phyloP scores from a whole-genome alignment of 2,797 vertebrate species.

The Coregonus ussuriensis region DNA sequence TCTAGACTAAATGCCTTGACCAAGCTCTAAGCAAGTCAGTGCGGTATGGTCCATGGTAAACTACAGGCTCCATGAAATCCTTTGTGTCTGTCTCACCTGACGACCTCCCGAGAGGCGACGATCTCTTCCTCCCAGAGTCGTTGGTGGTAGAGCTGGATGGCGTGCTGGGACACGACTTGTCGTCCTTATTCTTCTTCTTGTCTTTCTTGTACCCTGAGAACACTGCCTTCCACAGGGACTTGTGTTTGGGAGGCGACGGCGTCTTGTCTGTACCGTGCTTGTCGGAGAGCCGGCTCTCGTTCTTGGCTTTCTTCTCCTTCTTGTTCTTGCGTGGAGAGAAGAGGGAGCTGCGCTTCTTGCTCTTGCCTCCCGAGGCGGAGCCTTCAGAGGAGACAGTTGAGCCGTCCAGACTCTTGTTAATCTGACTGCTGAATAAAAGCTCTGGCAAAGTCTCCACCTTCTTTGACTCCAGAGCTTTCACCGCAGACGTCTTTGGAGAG shows the following conservation, averaged over 20 bases:
- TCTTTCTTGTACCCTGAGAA: slow-evolving; percentile 98
- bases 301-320: slow-evolving; percentile 95
- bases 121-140: slow-evolving; percentile 84
- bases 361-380: slow-evolving; percentile 82
- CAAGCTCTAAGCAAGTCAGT: neutral
- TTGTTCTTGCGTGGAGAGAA: slow-evolving; percentile 96
- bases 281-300: slow-evolving; percentile 77
- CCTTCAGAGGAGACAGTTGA: slow-evolving; percentile 89
- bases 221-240: slow-evolving; percentile 94
- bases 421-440: slow-evolving; percentile 75
- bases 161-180: slow-evolving; percentile 89
- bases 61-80: neutral
- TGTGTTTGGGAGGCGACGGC: slow-evolving; percentile 84
- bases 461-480: slow-evolving; percentile 77
- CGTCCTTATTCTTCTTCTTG: slow-evolving; percentile 95
- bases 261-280: slow-evolving; percentile 78
- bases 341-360: slow-evolving; percentile 93
- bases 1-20: neutral
- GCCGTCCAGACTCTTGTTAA: slow-evolving; percentile 83
- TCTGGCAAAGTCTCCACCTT: slow-evolving; percentile 75
- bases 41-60: neutral
- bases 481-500: slow-evolving; percentile 70
- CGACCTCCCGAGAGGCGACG: slow-evolving; percentile 73
- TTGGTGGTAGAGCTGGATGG: slow-evolving; percentile 88
- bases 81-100: slow-evolving; percentile 72